A percentile compares a stretch with the other conserved stretches of the same genome.
Evolutionary conservation across 2,113 vertebrate genomes (phyloP).

Genomic region (Lepidothrix coronata): DNA sequence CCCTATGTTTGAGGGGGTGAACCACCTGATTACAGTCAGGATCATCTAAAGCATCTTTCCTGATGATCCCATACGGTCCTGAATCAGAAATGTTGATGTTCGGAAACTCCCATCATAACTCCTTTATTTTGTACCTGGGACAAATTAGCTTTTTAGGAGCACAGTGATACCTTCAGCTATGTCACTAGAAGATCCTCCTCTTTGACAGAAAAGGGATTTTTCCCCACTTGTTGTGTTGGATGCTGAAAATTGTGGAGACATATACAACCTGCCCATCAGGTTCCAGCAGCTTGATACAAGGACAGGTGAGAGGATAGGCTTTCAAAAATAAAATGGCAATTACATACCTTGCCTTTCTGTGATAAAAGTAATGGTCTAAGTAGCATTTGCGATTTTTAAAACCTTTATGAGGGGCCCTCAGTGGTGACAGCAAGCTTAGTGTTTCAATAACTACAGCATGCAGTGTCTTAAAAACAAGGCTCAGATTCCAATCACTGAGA

Average conservation of each 20-base stretch:
- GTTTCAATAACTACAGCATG: not conserved
- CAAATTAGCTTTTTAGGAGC: not conserved
- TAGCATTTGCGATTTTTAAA: not conserved
- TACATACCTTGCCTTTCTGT: not conserved
- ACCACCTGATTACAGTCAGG: not conserved
- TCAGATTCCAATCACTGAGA: not conserved
- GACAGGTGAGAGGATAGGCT: not conserved
- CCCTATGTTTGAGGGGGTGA: not conserved
- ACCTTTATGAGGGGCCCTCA: not conserved
- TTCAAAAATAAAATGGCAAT: not conserved
- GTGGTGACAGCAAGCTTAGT: not conserved
- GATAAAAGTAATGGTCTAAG: not conserved
- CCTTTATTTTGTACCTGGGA: not conserved
- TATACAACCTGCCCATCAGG: not conserved
- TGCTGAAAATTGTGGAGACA: not conserved
- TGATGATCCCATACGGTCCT: not conserved
- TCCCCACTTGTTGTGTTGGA: not conserved
- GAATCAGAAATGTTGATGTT: not conserved
- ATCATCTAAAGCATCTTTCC: not conserved
- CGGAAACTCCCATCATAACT: rapidly evolving
- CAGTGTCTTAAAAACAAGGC: not conserved
- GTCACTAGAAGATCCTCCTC: not conserved
- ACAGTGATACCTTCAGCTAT: not conserved
- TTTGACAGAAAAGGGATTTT: not conserved
- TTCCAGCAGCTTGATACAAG: not conserved